These are phyloP conservation scores for Hymenopus coronatus DNA, from an alignment of 2,888 invertebrate genomes.

Conservation along the genomic window DNA sequence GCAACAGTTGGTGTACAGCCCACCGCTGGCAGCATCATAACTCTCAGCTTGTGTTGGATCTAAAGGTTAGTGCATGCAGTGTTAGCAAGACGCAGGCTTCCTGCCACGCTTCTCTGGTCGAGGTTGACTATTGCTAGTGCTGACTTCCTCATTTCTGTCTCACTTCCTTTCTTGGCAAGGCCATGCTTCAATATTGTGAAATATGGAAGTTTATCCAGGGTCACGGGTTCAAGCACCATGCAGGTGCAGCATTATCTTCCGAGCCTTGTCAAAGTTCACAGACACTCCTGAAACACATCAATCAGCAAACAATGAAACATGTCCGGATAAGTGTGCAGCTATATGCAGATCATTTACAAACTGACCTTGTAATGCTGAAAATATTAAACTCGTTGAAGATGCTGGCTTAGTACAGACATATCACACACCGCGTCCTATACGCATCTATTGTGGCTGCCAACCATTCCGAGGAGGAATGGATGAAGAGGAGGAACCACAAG, in stretches of 20 bases:
- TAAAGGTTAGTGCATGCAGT: not conserved
- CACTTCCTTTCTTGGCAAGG: not conserved
- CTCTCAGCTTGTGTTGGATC: not conserved
- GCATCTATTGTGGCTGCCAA: no score
- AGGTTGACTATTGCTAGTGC: not conserved
- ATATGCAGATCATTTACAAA: no score
- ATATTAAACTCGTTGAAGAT: no score
- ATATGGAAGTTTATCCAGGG: not conserved
- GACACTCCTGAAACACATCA: no score
- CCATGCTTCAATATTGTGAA: not conserved
- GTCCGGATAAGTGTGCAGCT: no score
- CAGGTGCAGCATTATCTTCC: not conserved
- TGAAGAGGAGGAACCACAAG: no score
- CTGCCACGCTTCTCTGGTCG: not conserved
- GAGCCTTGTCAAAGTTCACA: not conserved
- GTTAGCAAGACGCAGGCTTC: not conserved
- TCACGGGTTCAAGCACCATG: not conserved
- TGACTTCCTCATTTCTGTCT: not conserved
- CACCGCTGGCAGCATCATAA: not conserved
- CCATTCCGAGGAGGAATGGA: no score
- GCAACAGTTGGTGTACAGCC: no score
- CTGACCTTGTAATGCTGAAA: no score
- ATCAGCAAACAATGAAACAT: no score
- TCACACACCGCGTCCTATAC: no score
- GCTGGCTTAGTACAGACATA: no score